Conservation (phyloP, 2,797 vertebrate genomes). For the Sandelia bainsii region DNA sequence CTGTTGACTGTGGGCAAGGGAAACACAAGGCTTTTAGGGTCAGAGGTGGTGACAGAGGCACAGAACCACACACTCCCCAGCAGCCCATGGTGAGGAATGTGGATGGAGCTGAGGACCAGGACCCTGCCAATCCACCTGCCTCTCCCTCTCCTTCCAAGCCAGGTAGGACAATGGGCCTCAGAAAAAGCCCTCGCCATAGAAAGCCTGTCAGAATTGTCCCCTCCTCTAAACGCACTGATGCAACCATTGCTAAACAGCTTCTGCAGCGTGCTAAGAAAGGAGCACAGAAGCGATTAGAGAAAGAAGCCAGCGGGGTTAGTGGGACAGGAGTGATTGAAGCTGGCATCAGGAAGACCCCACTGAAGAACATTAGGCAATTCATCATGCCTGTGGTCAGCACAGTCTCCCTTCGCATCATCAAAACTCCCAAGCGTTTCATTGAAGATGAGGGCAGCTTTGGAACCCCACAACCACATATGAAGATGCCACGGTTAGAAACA, state of each 20-base stretch:
- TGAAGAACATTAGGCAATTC: slow-evolving; percentile 98
- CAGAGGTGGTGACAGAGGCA: slow-evolving; percentile 87
- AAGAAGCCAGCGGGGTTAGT: slow-evolving; percentile 88
- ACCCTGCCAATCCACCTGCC: slow-evolving; percentile 69
- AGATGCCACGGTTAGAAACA: slow-evolving; percentile 92
- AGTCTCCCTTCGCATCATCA: slow-evolving; percentile 96
- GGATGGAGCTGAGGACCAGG: slow-evolving; percentile 69
- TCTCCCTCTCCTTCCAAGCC: slow-evolving; percentile 78
- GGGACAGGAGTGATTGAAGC: slow-evolving; percentile 78
- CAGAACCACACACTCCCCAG: slow-evolving; percentile 70
- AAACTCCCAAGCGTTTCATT: slow-evolving; percentile 98
- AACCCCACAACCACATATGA: slow-evolving; percentile 88
- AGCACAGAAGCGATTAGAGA: slow-evolving; percentile 91
- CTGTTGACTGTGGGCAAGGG: slow-evolving; percentile 77
- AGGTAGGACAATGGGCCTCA: slow-evolving; percentile 82
- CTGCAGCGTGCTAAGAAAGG: slow-evolving; percentile 97
- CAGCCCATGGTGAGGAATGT: slow-evolving; percentile 67
- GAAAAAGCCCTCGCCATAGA: slow-evolving; percentile 95
- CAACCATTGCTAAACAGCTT: slow-evolving; percentile 96
- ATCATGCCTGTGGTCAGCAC: slow-evolving; percentile 99
- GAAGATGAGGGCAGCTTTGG: slow-evolving; percentile 95
- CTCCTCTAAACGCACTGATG: slow-evolving; percentile 95
- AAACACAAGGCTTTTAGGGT: slow-evolving; percentile 90
- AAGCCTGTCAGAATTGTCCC: slow-evolving; percentile 96
- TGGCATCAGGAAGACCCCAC: slow-evolving; percentile 89